Evolutionary conservation across 2,797 vertebrate genomes (phyloP).

Genomic region (Lepus oiostolus): DNA sequence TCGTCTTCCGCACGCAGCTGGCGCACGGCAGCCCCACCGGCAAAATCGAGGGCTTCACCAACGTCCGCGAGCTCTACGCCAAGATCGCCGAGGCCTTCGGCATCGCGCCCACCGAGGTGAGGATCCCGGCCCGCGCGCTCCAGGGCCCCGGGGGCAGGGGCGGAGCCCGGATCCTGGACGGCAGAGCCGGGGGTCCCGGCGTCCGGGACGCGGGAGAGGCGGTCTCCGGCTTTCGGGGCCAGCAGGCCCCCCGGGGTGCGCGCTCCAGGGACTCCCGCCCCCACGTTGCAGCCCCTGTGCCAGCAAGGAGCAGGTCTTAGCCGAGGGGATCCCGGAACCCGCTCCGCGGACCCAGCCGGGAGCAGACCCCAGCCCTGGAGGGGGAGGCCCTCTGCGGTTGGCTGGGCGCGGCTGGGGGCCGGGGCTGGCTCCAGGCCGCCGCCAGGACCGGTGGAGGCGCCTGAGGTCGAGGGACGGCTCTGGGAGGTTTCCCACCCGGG

Average conservation of each 20-base stretch:
- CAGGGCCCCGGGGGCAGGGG: not conserved
- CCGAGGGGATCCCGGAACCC: not conserved
- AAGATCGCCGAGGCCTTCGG: conserved; percentile 97
- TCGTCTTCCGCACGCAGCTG: conserved; percentile 98
- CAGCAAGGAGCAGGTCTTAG: not conserved
- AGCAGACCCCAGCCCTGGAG: not conserved
- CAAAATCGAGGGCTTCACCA: conserved; percentile 97
- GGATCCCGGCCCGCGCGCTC: not conserved
- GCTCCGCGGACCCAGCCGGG: not conserved
- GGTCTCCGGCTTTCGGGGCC: no score
- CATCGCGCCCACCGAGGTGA: conserved; percentile 97
- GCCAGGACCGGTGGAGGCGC: not conserved
- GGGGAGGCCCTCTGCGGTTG: not conserved
- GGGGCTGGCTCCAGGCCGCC: not conserved
- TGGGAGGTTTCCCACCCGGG: no score
- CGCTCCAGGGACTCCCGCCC: not conserved
- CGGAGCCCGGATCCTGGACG: not conserved
- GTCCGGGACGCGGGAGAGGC: no score
- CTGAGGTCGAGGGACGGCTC: not conserved
- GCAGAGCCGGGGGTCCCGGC: no score
- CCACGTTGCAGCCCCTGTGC: not conserved
- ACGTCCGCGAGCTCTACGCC: conserved; percentile 97
- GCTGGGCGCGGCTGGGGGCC: not conserved
- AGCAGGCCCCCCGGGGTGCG: not conserved
- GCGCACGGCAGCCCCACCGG: conserved; percentile 97